Evolutionary conservation across 2,797 vertebrate species (phyloP), one percentile per base, ranked within the genome.

Genomic region (Arrhamphus sclerolepis): DNA sequence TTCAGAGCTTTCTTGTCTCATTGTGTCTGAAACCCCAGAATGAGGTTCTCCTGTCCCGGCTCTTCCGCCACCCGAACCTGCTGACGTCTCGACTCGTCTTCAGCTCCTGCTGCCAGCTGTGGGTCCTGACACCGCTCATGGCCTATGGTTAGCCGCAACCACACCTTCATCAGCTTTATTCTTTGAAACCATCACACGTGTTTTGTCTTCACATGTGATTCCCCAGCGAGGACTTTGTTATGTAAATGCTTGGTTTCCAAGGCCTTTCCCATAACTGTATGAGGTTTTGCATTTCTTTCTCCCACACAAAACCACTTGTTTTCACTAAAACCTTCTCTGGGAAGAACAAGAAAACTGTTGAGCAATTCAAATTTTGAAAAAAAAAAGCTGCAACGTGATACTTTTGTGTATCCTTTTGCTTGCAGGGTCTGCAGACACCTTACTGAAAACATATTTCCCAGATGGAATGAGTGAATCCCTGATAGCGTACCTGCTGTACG

Each of bases 391-490:
- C 51, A 64, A 14, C n/a, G 0, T 18, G 26, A 13, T n/a, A 20
- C 16, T 29, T 24, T 19, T 9, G 16, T 3, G 2, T 46, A 41
- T 65, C 18, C 18, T 31, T 46, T 52, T 49, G 6, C 41, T 26
- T 40, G 17, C 83, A 98, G 97, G 96, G 80, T 99, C 97, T 38
- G 96, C 96, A 71, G 95, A 95, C 72, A 90, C 92, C 9, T 92
- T 99, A 53, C 89, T 98, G 72, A 94, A 89, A 83, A 94, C 94
- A 3, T 94, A 95, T 75, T 98, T 98, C 88, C 95, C 96, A 19
- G 96, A 98, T 75, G 97, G 97, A 66, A 98, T 99, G 97, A 98
- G 92, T 78, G 97, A 99, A 90, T 93, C 94, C 71, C 90, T 98
- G 77, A 96, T 99, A 66, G 94, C 95, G 18, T 97, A 95, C 72